phyloP scores from a whole-genome alignment of 1,140 invertebrate genomes.

The Pteromalus puparum region DNA sequence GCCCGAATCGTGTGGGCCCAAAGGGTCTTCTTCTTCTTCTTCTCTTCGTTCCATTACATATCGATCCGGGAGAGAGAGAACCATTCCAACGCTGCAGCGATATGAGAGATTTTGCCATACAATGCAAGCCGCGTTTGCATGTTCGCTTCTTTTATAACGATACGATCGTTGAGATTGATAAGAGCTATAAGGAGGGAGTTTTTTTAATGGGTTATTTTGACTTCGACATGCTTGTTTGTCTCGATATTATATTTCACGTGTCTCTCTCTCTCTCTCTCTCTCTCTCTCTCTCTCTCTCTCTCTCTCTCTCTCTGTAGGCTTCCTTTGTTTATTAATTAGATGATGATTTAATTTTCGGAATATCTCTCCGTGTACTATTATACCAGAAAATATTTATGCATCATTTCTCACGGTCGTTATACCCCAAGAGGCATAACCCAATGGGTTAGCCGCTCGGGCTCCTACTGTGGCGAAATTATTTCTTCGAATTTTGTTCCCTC shows the following conservation, averaged over 20 bases:
- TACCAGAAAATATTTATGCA: too few species aligned
- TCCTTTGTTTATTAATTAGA: too few species aligned
- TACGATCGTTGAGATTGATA: not conserved
- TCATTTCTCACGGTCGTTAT: not conserved
- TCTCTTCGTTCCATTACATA: not conserved
- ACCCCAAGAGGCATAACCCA: too few species aligned
- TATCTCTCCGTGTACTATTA: too few species aligned
- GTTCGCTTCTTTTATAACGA: not conserved
- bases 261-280: too few species aligned
- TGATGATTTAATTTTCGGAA: too few species aligned
- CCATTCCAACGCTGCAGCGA: conserved; percentile 8
- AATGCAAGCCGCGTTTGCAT: conserved; percentile 2
- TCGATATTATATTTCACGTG: too few species aligned
- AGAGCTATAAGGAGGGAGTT: not conserved
- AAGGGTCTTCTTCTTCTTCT: not conserved
- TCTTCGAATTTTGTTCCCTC: not conserved
- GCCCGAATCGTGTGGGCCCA: conserved; percentile 25
- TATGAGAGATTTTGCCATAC: not conserved
- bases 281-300: too few species aligned
- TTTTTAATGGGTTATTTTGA: not conserved
- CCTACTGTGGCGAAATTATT: conserved; percentile 4
- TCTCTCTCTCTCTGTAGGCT: too few species aligned
- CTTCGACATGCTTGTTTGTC: not conserved
- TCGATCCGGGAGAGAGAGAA: not conserved
- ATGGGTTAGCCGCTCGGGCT: not conserved